phyloP scores from a whole-genome alignment of 1,140 invertebrate genomes.

The Spodoptera frugiperda region DNA sequence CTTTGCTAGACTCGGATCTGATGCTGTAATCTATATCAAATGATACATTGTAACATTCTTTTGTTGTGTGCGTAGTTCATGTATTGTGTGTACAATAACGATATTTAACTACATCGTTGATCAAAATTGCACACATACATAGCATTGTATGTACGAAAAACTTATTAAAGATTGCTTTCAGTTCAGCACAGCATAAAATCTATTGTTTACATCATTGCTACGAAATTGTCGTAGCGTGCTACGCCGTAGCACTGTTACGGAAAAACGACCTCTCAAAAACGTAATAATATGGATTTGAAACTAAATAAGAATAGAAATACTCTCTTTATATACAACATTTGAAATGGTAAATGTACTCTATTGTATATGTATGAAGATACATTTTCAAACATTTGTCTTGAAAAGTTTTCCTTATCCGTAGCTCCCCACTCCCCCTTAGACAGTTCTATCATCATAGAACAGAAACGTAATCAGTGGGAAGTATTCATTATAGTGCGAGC shows the following conservation, averaged over 20 bases:
- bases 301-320: no score
- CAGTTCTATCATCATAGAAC: neutral
- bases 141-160: no score
- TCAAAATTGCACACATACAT: no score
- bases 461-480: slow-evolving; percentile 10
- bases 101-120: no score
- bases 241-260: neutral
- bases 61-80: neutral
- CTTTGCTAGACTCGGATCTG: neutral
- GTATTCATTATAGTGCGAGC: slow-evolving; percentile 36
- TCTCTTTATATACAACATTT: no score
- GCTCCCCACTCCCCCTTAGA: neutral
- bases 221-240: neutral
- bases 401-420: neutral
- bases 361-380: no score
- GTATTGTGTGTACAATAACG: no score
- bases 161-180: no score
- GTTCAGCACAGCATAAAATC: no score
- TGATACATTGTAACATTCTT: neutral
- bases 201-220: no score
- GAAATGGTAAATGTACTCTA: no score
- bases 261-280: neutral
- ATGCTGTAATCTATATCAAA: slow-evolving; percentile 13
- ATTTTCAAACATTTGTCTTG: neutral
- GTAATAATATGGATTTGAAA: neutral